Percentiles rank a stretch among this genome's conserved stretches.
Conservation (phyloP, 1,140 invertebrate species). For the Lucilia cuprina region DNA sequence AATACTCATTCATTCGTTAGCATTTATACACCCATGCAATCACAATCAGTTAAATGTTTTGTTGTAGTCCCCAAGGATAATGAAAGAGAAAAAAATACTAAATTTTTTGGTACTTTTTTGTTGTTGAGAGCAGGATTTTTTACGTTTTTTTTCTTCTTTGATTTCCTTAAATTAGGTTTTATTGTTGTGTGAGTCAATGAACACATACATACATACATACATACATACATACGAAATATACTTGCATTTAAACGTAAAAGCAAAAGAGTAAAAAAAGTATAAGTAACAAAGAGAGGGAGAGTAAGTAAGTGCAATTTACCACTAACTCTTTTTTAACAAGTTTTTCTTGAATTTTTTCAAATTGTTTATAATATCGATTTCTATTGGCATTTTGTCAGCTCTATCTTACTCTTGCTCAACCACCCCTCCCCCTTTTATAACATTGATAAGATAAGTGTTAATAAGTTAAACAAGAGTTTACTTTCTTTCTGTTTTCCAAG, state of each 20-base stretch:
- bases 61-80: slow-evolving; percentile 48
- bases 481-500: background rate
- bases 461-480: slow-evolving; percentile 11
- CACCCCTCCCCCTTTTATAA: background rate
- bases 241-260: too few relatives aligned
- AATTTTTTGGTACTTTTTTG: background rate
- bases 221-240: too few relatives aligned
- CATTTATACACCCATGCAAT: slow-evolving; percentile 53
- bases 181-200: background rate
- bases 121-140: background rate
- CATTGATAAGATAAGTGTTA: slow-evolving; percentile 5
- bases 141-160: too few relatives aligned
- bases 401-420: background rate
- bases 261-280: too few relatives aligned
- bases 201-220: background rate
- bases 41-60: slow-evolving; percentile 63
- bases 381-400: background rate
- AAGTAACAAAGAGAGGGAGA: background rate
- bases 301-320: background rate
- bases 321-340: background rate
- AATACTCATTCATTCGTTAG: slow-evolving; percentile 18
- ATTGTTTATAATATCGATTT: slow-evolving; percentile 6
- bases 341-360: background rate
- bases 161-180: too few relatives aligned
- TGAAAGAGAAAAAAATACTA: background rate